Conservation (phyloP, 1,140 invertebrate species). For the Brachionus calyciflorus region DNA sequence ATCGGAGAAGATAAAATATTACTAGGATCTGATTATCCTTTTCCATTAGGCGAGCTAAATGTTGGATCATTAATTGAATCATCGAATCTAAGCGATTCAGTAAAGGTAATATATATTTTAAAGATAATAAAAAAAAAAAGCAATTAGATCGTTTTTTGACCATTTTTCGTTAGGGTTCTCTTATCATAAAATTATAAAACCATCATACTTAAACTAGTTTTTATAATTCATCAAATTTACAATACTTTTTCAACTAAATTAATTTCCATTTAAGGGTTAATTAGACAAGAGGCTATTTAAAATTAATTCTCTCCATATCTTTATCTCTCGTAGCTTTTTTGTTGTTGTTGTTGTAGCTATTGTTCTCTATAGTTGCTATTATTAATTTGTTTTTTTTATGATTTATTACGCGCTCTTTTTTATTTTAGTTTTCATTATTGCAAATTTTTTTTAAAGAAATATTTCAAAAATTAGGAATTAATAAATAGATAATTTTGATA, state of each 20-base stretch:
- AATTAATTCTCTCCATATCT: background rate
- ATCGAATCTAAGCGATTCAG: conserved; percentile 49
- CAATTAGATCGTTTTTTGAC: conserved; percentile 45
- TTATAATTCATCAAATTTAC: conserved; percentile 21
- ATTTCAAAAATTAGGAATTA: too few relatives aligned
- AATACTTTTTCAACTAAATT: conserved; percentile 38
- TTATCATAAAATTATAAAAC: conserved; percentile 48
- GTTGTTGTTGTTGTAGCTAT: too few relatives aligned
- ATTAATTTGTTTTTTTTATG: background rate
- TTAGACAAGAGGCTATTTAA: conserved; percentile 39
- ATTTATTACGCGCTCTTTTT: conserved; percentile 7
- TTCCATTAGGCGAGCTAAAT: conserved; percentile 65
- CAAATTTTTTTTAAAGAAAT: background rate
- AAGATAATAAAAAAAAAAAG: conserved; percentile 48
- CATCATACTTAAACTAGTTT: too few relatives aligned
- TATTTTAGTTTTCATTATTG: too few relatives aligned
- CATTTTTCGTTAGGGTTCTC: conserved; percentile 51
- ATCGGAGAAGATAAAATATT: conserved; percentile 62
- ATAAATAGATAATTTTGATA: too few relatives aligned
- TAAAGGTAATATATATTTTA: background rate
- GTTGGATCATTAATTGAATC: conserved; percentile 64
- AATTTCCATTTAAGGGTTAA: conserved; percentile 43
- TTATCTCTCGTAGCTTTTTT: background rate
- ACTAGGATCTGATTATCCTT: conserved; percentile 67
- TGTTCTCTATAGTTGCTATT: too few relatives aligned